Conservation (phyloP, 2,888 invertebrate species). For the Phortica magna region DNA sequence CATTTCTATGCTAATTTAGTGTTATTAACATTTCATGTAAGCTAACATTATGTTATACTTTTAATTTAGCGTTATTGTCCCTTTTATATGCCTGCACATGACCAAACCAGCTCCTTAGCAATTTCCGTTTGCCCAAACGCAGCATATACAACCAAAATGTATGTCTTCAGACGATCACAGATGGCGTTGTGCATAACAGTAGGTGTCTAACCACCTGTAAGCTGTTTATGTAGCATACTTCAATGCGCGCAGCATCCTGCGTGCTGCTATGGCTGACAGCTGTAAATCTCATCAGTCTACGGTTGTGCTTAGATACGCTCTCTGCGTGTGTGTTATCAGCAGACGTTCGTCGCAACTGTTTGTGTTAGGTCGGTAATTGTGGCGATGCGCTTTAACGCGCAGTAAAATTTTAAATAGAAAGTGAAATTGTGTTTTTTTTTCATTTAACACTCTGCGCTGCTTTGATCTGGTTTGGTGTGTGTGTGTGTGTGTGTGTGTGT, state of each 20-base stretch:
- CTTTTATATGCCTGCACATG: too few species aligned
- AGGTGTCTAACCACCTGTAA: not conserved
- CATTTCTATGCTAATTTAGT: too few species aligned
- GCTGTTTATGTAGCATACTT: not conserved
- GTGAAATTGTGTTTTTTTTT: not conserved
- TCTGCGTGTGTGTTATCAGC: slow-evolving; percentile 15
- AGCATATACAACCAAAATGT: too few species aligned
- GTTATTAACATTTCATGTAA: too few species aligned
- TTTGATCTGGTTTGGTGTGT: not conserved
- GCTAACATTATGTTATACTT: too few species aligned
- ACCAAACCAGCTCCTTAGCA: too few species aligned
- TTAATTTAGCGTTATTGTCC: too few species aligned
- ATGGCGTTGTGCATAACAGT: not conserved
- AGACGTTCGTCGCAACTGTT: slow-evolving; percentile 67
- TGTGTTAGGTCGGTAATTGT: slow-evolving; percentile 39
- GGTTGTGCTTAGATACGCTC: not conserved
- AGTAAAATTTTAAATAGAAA: slow-evolving; percentile 20
- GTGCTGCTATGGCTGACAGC: not conserved
- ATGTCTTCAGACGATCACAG: not conserved
- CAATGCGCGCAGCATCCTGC: slow-evolving; percentile 2
- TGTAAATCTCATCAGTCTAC: not conserved
- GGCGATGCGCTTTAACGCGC: slow-evolving; percentile 2
- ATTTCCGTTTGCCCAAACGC: too few species aligned
- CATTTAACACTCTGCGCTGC: not conserved
- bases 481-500: not conserved